A percentile compares a stretch with the other conserved stretches of the same genome.
Conservation (phyloP, 2,888 invertebrate species). For the Apotomis turbidana region DNA sequence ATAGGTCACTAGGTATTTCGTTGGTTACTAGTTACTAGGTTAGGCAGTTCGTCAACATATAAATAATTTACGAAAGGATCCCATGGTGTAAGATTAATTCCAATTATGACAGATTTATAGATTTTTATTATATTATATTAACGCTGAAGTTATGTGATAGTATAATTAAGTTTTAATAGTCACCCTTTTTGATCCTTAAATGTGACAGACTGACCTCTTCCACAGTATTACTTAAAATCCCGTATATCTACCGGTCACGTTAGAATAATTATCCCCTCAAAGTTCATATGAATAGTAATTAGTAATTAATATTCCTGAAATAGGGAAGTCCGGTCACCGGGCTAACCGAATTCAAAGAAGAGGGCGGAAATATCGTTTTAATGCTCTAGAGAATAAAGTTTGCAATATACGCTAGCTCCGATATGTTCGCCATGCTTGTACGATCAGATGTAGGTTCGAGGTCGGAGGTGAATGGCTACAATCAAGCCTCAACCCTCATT, state of each 20-base stretch:
- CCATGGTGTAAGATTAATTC: not conserved
- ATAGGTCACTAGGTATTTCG: not conserved
- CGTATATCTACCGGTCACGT: conserved; percentile 21
- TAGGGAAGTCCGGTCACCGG: conserved; percentile 34
- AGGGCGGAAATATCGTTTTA: conserved; percentile 1
- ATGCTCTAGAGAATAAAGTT: conserved; percentile 9
- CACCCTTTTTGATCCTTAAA: not conserved
- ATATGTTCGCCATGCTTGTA: conserved; percentile 28
- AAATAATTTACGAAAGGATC: not conserved
- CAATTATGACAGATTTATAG: not conserved
- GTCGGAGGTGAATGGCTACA: conserved; percentile 67
- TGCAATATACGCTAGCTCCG: not conserved
- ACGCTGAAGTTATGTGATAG: not conserved
- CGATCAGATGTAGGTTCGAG: conserved; percentile 22
- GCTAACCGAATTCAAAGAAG: conserved; percentile 29
- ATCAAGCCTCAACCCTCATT: conserved; percentile 78
- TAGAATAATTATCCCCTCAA: conserved; percentile 28
- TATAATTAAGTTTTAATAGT: not conserved
- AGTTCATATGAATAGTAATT: conserved; percentile 39
- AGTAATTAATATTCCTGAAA: conserved; percentile 51
- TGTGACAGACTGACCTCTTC: conserved; percentile 13
- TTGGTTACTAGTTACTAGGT: not conserved
- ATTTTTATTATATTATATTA: too few relatives aligned
- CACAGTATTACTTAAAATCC: conserved; percentile 10
- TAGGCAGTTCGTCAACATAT: not conserved